Evolutionary conservation across 2,888 invertebrate genomes (phyloP), one percentile per base, ranked within the genome.

Genomic region (Drosophila bunnanda): DNA sequence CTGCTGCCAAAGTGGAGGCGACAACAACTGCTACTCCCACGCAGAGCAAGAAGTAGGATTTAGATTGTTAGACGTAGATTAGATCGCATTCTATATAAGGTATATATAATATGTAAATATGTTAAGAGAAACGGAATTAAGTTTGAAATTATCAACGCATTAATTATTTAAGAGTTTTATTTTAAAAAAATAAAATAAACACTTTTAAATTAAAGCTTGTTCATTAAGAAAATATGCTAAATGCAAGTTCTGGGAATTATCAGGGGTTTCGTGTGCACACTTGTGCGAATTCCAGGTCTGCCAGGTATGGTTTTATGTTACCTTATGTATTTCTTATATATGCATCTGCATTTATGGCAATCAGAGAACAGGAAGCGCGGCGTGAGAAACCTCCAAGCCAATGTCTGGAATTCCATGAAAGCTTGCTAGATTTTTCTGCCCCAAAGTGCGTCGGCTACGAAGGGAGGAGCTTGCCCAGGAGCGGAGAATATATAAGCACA

Each of bases 281-380:
- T 36, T 50, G n/a, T 20, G 53, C 74, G 41, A 57, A 71, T 71
- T 71, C 71, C 74, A 48, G 28, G n/a, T 28, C 46, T 46, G 46
- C 12, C 30, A 12, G 3, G 39, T 30, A 28, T 38, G 20, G 65
- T 73, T 48, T 71, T 25, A 13, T 39, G 44, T 73, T 71, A 22
- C 74, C 55, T 43, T 30, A 41, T 36, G 5, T 28, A 38, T 20
- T 2, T 41, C 43, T 15, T 25, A 8, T 44, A 2, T 43, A 15
- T 22, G 0, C 12, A 0, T 39, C 6, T 32, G 8, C 32, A 32
- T 17, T 30, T 50, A 12, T 13, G 17, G 39, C 9, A 28, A 17
- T 30, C 34, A 52, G 53, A 52, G 48, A 25, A 73, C 71, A 71
- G 71, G 71, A 71, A 71, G 74, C 56, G 25, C 39, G 64, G 55